Percentiles rank a stretch among this genome's conserved stretches.
phyloP scores from a whole-genome alignment of 2,113 vertebrate genomes.

The Semicossyphus pulcher region DNA sequence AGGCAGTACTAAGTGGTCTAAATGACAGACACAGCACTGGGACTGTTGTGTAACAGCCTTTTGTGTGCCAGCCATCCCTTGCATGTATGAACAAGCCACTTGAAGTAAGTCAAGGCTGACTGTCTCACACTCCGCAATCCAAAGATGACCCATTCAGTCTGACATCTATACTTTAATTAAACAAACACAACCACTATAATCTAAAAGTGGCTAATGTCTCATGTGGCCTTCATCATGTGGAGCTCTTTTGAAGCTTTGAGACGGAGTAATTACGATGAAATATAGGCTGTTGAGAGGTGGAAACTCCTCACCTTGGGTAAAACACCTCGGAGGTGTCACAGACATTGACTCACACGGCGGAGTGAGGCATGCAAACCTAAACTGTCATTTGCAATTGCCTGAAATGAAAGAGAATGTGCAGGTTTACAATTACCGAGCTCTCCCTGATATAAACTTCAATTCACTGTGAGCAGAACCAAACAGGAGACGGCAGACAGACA shows the following conservation, averaged over 20 bases:
- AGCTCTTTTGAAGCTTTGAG: slow-evolving; percentile 72
- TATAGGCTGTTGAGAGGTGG: slow-evolving; percentile 64
- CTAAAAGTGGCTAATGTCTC: slow-evolving; percentile 45
- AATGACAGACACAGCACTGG: slow-evolving; percentile 48
- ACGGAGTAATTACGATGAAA: slow-evolving; percentile 76
- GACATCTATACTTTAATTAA: slow-evolving; percentile 63
- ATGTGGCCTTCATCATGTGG: slow-evolving; percentile 34
- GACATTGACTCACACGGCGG: slow-evolving; percentile 45
- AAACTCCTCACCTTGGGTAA: slow-evolving; percentile 74
- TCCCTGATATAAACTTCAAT: slow-evolving; percentile 1
- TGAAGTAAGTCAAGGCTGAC: slow-evolving; percentile 27
- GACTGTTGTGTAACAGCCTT: slow-evolving; percentile 38
- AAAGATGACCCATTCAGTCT: slow-evolving; percentile 55
- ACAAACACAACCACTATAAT: slow-evolving; percentile 70
- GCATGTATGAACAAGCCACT: slow-evolving; percentile 57
- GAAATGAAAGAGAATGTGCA: slow-evolving; percentile 48
- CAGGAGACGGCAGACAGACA: neutral
- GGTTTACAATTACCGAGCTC: slow-evolving; percentile 21
- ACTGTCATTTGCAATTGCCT: slow-evolving; percentile 46
- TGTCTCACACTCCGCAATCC: slow-evolving; percentile 35
- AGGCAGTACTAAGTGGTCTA: slow-evolving; percentile 10
- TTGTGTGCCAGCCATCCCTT: slow-evolving; percentile 37
- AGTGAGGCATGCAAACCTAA: slow-evolving; percentile 33
- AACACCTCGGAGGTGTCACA: slow-evolving; percentile 43
- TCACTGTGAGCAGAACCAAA: neutral